These are phyloP conservation scores for Embidobia sp. DNA, from an alignment of 2,888 invertebrate genomes.

Conservation along the genomic window DNA sequence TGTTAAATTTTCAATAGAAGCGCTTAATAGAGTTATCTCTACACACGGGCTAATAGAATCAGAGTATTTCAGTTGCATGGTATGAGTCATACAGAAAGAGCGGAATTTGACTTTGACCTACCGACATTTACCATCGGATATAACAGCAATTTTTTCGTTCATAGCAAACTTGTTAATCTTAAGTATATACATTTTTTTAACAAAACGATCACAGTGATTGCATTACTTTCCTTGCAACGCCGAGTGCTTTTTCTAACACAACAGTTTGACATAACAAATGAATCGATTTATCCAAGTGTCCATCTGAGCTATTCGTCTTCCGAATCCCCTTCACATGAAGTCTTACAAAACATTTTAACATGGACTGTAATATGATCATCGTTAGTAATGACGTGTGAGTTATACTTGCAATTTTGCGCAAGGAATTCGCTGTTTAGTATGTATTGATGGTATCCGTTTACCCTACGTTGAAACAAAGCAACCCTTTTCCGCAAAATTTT, in stretches of 20 bases:
- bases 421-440: too few species aligned
- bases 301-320: constrained; percentile 35
- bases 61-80: constrained; percentile 2
- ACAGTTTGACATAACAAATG: constrained; percentile 47
- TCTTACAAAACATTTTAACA: not conserved
- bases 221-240: constrained; percentile 22
- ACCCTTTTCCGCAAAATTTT: constrained; percentile 31
- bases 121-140: constrained; percentile 29
- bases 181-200: constrained; percentile 29
- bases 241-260: constrained; percentile 1
- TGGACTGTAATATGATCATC: constrained; percentile 7
- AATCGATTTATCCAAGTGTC: constrained; percentile 49
- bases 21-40: constrained; percentile 39
- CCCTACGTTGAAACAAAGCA: constrained; percentile 16
- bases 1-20: constrained; percentile 24
- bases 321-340: constrained; percentile 11
- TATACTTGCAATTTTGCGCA: too few species aligned
- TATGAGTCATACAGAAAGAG: constrained; percentile 27
- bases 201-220: constrained; percentile 25
- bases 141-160: constrained; percentile 42
- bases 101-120: constrained; percentile 33
- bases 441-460: not conserved
- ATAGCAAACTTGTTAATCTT: constrained; percentile 29
- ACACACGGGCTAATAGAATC: constrained; percentile 40
- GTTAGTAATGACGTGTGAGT: too few species aligned